Evolutionary conservation across 2,113 vertebrate genomes (phyloP).

Genomic region (Gymnobelideus leadbeateri): DNA sequence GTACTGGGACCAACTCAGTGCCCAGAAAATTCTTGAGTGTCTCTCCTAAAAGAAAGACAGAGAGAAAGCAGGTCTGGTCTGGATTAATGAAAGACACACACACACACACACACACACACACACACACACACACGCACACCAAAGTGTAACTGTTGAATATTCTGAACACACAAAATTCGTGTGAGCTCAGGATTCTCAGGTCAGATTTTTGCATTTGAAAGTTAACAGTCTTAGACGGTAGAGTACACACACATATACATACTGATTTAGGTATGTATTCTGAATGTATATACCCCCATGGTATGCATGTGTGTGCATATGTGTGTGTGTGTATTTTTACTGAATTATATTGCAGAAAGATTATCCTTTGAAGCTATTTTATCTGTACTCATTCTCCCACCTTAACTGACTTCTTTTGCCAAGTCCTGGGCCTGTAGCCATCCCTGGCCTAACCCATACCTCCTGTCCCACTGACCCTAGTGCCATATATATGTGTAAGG

Average conservation of each 20-base stretch:
- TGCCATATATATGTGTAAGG: background rate
- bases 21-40: background rate
- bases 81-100: background rate
- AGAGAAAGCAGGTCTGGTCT: background rate
- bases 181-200: background rate
- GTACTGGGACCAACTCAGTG: background rate
- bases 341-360: no score
- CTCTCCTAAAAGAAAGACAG: background rate
- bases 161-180: background rate
- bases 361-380: no score
- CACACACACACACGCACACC: no score
- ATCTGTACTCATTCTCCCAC: background rate
- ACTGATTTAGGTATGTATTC: no score
- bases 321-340: background rate
- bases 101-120: no score
- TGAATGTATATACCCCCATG: no score
- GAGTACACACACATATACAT: no score
- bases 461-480: no score
- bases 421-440: no score
- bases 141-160: no score
- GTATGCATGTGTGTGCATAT: no score
- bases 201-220: background rate
- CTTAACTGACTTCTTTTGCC: background rate
- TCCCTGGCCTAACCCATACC: no score
- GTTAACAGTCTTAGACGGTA: background rate